Conservation (phyloP, 2,113 vertebrate genomes). For the Nannobrachium achirus region DNA sequence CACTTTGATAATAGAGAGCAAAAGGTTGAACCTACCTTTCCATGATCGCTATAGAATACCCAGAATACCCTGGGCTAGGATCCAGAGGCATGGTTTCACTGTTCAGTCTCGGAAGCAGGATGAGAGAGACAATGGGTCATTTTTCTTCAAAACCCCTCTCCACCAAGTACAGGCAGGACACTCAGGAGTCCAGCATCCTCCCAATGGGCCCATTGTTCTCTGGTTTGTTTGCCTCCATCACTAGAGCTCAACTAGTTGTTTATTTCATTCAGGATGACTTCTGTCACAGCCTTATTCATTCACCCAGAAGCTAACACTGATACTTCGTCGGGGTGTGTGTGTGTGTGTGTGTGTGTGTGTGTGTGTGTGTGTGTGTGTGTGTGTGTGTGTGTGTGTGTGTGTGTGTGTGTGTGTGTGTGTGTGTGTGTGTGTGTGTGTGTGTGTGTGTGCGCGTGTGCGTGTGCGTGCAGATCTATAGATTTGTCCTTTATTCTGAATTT, state of each 20-base stretch:
- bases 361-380: constrained; percentile 7
- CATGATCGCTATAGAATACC: constrained; percentile 37
- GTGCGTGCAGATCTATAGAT: not conserved
- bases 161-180: constrained; percentile 81
- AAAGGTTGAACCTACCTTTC: constrained; percentile 65
- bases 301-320: constrained; percentile 18
- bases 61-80: constrained; percentile 39
- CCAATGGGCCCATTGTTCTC: constrained; percentile 75
- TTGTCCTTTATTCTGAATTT: too few relatives aligned
- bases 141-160: constrained; percentile 76
- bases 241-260: constrained; percentile 36
- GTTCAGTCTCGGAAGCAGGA: constrained; percentile 57
- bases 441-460: not conserved
- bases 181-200: constrained; percentile 59
- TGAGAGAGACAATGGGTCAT: constrained; percentile 74
- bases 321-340: constrained; percentile 2
- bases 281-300: constrained; percentile 53
- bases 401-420: too few relatives aligned
- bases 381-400: not conserved
- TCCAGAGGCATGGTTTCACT: constrained; percentile 58
- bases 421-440: not conserved
- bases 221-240: constrained; percentile 23
- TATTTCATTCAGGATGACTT: constrained; percentile 46
- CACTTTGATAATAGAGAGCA: not conserved
- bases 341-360: not conserved